Conservation (phyloP, 2,113 vertebrate species). For the Epinephelus fuscoguttatus region DNA sequence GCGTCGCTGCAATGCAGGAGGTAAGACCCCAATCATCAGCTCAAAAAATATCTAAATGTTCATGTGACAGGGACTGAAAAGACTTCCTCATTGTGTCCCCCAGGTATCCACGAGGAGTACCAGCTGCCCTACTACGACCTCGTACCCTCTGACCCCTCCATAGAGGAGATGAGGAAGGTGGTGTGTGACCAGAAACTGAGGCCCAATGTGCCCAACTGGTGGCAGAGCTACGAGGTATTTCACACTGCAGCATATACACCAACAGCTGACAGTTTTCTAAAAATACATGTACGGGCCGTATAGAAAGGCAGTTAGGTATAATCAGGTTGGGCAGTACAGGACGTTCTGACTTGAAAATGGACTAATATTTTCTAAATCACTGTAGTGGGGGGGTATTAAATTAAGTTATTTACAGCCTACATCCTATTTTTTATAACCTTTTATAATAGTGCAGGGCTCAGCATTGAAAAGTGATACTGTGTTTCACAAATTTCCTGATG, state of each 20-base stretch:
- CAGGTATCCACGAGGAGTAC: constrained; percentile 98
- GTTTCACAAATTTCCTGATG: neutral
- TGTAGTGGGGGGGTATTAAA: neutral
- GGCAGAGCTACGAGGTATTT: constrained; percentile 98
- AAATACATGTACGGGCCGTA: constrained; percentile 8
- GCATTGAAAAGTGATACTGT: neutral
- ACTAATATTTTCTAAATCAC: neutral
- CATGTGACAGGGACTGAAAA: constrained; percentile 4
- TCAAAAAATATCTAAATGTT: too few species aligned
- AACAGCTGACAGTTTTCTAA: constrained; percentile 19
- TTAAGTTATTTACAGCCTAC: too few species aligned
- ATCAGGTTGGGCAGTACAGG: neutral
- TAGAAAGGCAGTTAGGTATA: neutral
- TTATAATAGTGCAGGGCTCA: neutral
- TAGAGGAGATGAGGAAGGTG: constrained; percentile 99
- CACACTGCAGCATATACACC: neutral
- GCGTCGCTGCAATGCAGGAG: constrained; percentile 95
- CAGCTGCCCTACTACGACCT: constrained; percentile 98
- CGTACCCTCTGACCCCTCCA: constrained; percentile 97
- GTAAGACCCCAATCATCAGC: constrained; percentile 73
- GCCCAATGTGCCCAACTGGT: constrained; percentile 98
- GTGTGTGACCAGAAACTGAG: constrained; percentile 98
- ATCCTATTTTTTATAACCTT: too few species aligned
- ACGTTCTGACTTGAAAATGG: constrained; percentile 4
- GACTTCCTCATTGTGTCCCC: neutral